Evolutionary conservation across 2,888 invertebrate species (phyloP), one percentile per base, ranked within the genome.

Genomic region (Lasioglossum pauxillum): DNA sequence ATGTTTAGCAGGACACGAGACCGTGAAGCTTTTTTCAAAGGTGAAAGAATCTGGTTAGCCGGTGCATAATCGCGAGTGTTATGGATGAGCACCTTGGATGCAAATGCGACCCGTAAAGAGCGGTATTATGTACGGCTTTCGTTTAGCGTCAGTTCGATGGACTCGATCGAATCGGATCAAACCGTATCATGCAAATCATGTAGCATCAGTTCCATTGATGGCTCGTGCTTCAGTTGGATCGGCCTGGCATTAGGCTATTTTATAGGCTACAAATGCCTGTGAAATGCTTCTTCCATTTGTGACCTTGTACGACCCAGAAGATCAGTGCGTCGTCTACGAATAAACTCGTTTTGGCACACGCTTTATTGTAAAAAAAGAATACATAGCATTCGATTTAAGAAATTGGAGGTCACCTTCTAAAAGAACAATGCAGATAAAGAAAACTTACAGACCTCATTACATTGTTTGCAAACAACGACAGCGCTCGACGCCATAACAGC

Each of bases 141-240:
- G 60, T 78, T 76, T 73, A 76, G 60, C 16, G 74, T 46, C 73
- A 73, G 57, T 81, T 88, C 78, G 69, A 76, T 67, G 69, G 81
- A 75, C 23, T 82, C 84, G 53, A 86, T 88, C 88, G 79, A 88
- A 88, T 88, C 75, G 85, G 41, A 77, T 88, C 82, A 75, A 80
- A 82, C 53, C 83, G 82, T 80, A 60, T 80, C 82, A 86, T 84
- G 88, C 84, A 89, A 88, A 88, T 88, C 67, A 69, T 73, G 77
- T 44, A 71, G 75, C 80, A 78, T 88, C 76, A 64, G 73, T 76
- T 27, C 77, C 69, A 74, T 72, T 53, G 57, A 79, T 74, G 57
- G 16, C 14, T 75, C n/a, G 60, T 27, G 75, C 75, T 78, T 64
- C 64, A 75, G 35, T 73, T 38, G 49, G 31, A 75, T 73, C 64